Conservation (phyloP, 2,797 vertebrate genomes). For the Fringilla coelebs region DNA sequence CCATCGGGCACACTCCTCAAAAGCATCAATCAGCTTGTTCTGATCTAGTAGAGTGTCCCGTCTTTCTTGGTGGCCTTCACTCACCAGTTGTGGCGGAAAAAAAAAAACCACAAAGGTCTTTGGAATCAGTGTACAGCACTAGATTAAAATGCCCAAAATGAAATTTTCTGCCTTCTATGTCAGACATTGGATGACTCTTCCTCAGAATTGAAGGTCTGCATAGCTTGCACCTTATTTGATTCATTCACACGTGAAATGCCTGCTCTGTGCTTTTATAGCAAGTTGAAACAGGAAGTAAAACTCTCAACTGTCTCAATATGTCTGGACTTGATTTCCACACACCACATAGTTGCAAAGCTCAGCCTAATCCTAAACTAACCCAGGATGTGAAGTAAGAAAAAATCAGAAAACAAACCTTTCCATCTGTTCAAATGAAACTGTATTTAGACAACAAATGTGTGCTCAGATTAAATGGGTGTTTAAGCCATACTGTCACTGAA, state of each 20-base stretch:
- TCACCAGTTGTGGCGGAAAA: neutral
- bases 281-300: neutral
- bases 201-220: neutral
- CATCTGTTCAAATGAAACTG: neutral
- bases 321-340: neutral
- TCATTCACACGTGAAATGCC: neutral
- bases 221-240: neutral
- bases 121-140: neutral
- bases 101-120: neutral
- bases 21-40: neutral
- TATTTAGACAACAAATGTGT: neutral
- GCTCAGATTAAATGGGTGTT: neutral
- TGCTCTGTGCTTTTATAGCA: neutral
- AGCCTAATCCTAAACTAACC: neutral
- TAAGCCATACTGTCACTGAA: neutral
- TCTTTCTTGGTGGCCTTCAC: neutral
- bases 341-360: neutral
- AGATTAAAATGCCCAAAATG: neutral
- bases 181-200: neutral
- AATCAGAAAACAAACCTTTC: neutral
- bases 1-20: fast-evolving
- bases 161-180: neutral
- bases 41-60: neutral
- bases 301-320: neutral
- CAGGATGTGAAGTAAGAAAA: neutral